phyloP scores from a whole-genome alignment of 2,888 invertebrate species.

The Stramonita haemastoma region DNA sequence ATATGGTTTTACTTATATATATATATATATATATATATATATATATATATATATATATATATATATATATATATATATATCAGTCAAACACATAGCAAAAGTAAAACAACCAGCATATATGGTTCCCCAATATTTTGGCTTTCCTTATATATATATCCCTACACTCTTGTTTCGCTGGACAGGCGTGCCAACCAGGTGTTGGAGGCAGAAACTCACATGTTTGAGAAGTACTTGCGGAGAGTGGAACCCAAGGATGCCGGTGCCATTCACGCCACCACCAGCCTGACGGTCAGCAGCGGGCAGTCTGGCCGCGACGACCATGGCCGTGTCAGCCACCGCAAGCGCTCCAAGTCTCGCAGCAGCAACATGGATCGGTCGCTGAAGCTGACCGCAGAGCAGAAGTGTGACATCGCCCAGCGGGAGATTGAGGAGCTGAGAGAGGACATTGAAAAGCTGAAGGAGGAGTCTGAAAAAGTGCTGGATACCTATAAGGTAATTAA shows the following conservation, averaged over 20 bases:
- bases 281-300: conserved; percentile 56
- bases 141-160: neutral
- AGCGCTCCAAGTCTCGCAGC: conserved; percentile 75
- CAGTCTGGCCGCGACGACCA: conserved; percentile 65
- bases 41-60: neutral
- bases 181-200: conserved; percentile 76
- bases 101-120: no score
- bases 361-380: conserved; percentile 72
- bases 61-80: no score
- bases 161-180: neutral
- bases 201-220: conserved; percentile 76
- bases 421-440: conserved; percentile 76
- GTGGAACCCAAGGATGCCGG: conserved; percentile 72
- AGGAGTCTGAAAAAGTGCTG: conserved; percentile 76
- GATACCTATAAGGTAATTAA: conserved; percentile 74
- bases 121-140: no score
- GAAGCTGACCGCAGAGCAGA: conserved; percentile 75
- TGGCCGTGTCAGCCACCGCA: conserved; percentile 63
- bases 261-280: conserved; percentile 41
- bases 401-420: conserved; percentile 77
- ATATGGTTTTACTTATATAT: no score
- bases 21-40: neutral
- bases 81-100: no score
- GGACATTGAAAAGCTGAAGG: conserved; percentile 73
- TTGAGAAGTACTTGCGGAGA: conserved; percentile 76